A percentile compares a stretch with the other conserved stretches of the same genome.
phyloP scores from a whole-genome alignment of 2,113 vertebrate species.

The Ammospiza nelsoni region DNA sequence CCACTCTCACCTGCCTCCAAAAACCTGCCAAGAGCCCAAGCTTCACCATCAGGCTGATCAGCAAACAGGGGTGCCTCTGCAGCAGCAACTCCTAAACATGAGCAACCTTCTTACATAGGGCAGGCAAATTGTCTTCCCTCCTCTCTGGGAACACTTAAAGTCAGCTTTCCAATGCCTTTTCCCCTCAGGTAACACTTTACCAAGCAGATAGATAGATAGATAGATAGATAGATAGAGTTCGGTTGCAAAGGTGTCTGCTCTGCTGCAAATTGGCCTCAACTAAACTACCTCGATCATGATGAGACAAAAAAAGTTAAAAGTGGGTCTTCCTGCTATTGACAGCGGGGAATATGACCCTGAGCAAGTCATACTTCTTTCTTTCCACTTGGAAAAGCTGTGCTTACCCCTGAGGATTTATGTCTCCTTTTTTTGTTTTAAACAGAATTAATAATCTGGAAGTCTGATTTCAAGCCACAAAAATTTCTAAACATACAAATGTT shows the following conservation, averaged over 20 bases:
- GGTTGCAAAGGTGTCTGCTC: background rate
- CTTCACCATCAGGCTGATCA: background rate
- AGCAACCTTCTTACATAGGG: accelerated
- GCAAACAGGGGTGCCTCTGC: background rate
- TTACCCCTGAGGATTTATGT: background rate
- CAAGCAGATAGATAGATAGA: background rate
- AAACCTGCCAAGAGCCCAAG: background rate
- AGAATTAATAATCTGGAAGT: background rate
- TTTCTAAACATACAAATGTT: background rate
- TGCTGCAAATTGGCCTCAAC: background rate
- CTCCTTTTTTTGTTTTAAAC: background rate
- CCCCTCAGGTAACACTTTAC: background rate
- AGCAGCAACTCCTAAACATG: background rate
- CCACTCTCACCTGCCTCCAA: background rate
- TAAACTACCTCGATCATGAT: background rate
- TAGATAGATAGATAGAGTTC: too few relatives aligned
- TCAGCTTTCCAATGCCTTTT: background rate
- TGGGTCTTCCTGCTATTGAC: background rate
- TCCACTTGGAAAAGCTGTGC: background rate
- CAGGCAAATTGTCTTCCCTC: background rate
- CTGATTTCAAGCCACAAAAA: background rate
- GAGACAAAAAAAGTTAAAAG: background rate
- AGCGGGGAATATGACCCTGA: background rate
- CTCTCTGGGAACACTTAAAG: background rate
- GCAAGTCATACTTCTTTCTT: background rate